Percentiles rank a stretch among this genome's conserved stretches.
Conservation (phyloP, 2,113 vertebrate genomes). For the Crypturellus undulatus region DNA sequence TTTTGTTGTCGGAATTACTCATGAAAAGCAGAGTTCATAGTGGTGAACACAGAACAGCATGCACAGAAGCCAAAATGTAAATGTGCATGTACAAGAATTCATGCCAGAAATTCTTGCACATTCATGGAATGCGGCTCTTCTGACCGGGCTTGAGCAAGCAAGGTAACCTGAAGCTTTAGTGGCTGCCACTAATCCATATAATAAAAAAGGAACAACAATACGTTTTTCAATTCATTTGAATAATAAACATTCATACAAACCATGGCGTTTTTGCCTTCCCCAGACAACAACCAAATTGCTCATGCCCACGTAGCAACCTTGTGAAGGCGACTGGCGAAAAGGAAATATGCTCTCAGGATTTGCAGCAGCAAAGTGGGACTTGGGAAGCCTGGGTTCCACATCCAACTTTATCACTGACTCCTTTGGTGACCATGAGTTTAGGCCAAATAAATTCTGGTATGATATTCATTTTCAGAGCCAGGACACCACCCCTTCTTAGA, state of each 20-base stretch:
- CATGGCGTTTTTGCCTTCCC: fast-evolving
- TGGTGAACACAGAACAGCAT: background rate
- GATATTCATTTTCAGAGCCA: background rate
- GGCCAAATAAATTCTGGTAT: background rate
- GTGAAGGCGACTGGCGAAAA: background rate
- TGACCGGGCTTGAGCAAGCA: background rate
- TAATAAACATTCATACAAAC: background rate
- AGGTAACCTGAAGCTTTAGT: background rate
- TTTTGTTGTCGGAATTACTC: background rate
- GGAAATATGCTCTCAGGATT: background rate
- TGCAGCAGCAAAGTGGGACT: background rate
- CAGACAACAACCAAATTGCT: background rate
- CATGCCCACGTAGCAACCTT: background rate
- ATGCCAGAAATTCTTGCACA: constrained; percentile 58
- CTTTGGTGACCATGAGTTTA: background rate
- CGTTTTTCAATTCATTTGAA: background rate
- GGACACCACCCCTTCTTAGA: background rate
- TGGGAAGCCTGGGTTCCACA: background rate
- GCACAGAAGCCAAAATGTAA: constrained; percentile 49
- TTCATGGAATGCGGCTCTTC: constrained; percentile 36
- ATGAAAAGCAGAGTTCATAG: constrained; percentile 32
- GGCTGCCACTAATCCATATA: background rate
- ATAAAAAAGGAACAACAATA: background rate
- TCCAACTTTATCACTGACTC: background rate
- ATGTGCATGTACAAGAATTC: constrained; percentile 48